Evolutionary conservation across 2,797 vertebrate species (phyloP).

Genomic region (Garrulus glandarius): DNA sequence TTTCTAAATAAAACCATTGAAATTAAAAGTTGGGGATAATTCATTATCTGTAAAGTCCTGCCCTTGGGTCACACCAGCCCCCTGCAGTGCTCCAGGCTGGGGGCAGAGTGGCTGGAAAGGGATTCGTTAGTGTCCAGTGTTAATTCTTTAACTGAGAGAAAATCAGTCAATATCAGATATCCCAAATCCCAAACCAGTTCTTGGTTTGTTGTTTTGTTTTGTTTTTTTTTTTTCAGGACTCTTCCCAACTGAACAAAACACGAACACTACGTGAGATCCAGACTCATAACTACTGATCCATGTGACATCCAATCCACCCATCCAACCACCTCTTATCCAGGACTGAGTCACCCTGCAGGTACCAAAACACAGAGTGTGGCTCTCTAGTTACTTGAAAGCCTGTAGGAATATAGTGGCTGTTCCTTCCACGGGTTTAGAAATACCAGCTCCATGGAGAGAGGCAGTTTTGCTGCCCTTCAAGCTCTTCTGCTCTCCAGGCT

Average conservation of each 20-base stretch:
- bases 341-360: accelerated
- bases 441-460: neutral
- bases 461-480: neutral
- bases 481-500: neutral
- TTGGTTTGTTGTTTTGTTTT: neutral
- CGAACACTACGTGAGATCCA: neutral
- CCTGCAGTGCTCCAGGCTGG: neutral
- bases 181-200: neutral
- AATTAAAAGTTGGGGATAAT: neutral
- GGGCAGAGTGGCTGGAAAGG: neutral
- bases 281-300: neutral
- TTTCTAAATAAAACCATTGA: neutral
- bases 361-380: neutral
- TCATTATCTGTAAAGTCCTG: accelerated
- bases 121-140: neutral
- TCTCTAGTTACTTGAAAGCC: neutral
- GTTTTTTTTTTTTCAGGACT: neutral
- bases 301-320: neutral
- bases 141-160: neutral
- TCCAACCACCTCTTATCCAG: neutral
- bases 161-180: neutral
- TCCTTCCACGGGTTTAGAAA: neutral
- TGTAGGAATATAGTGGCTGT: neutral
- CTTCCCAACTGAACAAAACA: neutral
- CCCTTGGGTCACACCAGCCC: neutral